Conservation (phyloP, 1,140 invertebrate species). For the Atta colombica region DNA sequence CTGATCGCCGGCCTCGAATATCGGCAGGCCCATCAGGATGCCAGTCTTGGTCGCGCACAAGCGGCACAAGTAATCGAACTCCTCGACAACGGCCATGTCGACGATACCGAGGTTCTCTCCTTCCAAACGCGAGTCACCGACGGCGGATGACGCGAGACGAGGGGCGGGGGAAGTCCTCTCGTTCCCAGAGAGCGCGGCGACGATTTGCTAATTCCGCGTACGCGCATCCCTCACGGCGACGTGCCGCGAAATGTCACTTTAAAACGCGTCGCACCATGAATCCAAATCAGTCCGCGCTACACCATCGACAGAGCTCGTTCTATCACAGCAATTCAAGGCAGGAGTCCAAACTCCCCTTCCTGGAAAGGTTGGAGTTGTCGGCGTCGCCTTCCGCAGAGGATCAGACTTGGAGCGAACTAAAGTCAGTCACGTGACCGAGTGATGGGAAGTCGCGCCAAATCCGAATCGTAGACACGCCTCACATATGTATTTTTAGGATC, state of each 20-base stretch:
- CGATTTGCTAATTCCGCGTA: not conserved
- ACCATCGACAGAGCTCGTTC: not conserved
- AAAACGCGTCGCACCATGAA: not conserved
- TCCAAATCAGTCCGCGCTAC: not conserved
- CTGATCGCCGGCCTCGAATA: conserved; percentile 87
- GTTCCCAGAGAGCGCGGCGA: conserved; percentile 23
- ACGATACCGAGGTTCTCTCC: not conserved
- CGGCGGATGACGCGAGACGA: not conserved
- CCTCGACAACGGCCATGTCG: conserved; percentile 89
- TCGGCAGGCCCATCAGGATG: conserved; percentile 87
- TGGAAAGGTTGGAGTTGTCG: not conserved
- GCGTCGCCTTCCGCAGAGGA: not conserved
- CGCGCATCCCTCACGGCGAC: not conserved
- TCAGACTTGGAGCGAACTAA: not conserved
- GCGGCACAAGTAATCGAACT: conserved; percentile 87
- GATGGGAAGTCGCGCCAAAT: not conserved
- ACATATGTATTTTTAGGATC: too few relatives aligned
- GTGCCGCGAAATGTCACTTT: not conserved
- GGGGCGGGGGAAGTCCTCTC: not conserved
- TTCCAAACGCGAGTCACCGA: not conserved
- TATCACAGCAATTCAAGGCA: too few relatives aligned
- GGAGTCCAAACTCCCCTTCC: not conserved
- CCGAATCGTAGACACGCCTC: not conserved
- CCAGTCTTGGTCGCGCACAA: conserved; percentile 88
- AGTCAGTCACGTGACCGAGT: not conserved